Evolutionary conservation across 2,888 invertebrate species (phyloP).

Genomic region (Drosophila nr. perissopoda): DNA sequence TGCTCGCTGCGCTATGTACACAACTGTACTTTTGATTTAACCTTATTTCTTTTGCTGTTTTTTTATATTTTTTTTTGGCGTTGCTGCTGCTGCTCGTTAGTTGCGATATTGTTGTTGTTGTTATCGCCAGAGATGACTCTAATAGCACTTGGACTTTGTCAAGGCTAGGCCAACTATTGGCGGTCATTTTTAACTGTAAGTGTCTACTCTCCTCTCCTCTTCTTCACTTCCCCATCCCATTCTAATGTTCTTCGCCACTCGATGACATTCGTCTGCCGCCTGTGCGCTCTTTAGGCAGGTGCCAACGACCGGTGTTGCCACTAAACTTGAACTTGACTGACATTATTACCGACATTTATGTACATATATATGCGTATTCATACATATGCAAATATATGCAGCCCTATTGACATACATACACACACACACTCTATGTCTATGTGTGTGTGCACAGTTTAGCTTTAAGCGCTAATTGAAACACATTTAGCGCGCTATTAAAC

Average conservation of each 20-base stretch:
- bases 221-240: neutral
- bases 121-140: conserved; percentile 54
- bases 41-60: conserved; percentile 80
- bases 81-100: conserved; percentile 46
- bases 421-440: conserved; percentile 19
- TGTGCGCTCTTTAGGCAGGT: conserved; percentile 32
- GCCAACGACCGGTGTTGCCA: conserved; percentile 45
- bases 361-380: neutral
- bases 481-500: conserved; percentile 78
- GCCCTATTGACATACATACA: conserved; percentile 55
- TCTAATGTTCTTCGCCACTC: conserved; percentile 8
- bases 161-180: conserved; percentile 42
- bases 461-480: conserved; percentile 70
- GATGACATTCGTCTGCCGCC: conserved; percentile 8
- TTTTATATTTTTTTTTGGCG: conserved; percentile 44
- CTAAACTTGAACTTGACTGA: conserved; percentile 53
- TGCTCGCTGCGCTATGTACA: conserved; percentile 80
- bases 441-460: conserved; percentile 32
- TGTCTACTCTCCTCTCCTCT: neutral
- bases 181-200: conserved; percentile 31
- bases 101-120: conserved; percentile 48
- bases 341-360: conserved; percentile 12
- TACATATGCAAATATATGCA: conserved; percentile 1
- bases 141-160: conserved; percentile 33
- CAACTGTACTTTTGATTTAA: conserved; percentile 84